Evolutionary conservation across 2,797 vertebrate species (phyloP), one percentile per base, ranked within the genome.

Genomic region (Oreochromis grahami): DNA sequence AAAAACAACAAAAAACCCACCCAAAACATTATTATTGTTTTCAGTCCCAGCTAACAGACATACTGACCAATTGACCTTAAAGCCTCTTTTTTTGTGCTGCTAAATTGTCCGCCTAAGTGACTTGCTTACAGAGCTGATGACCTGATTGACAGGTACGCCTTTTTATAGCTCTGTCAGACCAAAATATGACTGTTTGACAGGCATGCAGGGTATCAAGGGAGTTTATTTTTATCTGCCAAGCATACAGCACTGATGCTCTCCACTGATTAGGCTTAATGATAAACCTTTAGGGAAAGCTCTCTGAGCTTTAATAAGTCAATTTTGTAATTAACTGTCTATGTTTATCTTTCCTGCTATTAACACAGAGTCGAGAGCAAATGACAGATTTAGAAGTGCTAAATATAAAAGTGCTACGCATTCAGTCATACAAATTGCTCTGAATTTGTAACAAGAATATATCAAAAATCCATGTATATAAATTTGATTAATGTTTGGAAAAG

Each of bases 151-250:
- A 68, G 68, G 43, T 2, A 4, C 1, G 8, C 68, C 15, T 72
- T 48, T 48, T 72, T 72, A 48, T 63, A 77, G 70, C 34, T 43
- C 29, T 21, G 4, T 4, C 29, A 1, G 56, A 45, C n/a, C 5
- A 21, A 53, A 52, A n/a, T 58, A 51, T 24, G 10, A 13, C 55
- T 8, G 3, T 48, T 32, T 74, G 77, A 86, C n/a, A 43, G 56
- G 56, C 72, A 19, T 12, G 14, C 45, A 55, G 55, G 41, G 38
- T 48, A 38, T 70, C 24, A 12, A 8, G 9, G 17, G 58, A 50
- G 29, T 43, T 9, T 76, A 81, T 84, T 84, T 80, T 56, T 80
- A 82, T 65, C 45, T 21, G 11, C 52, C 38, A 2, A 36, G 12
- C 24, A 38, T 53, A 17, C 9, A 48, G 15, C 48, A 13, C 5